Percentiles rank a stretch among this genome's conserved stretches.
phyloP scores from a whole-genome alignment of 2,888 invertebrate genomes.

The Drosophila parthenogenetica region DNA sequence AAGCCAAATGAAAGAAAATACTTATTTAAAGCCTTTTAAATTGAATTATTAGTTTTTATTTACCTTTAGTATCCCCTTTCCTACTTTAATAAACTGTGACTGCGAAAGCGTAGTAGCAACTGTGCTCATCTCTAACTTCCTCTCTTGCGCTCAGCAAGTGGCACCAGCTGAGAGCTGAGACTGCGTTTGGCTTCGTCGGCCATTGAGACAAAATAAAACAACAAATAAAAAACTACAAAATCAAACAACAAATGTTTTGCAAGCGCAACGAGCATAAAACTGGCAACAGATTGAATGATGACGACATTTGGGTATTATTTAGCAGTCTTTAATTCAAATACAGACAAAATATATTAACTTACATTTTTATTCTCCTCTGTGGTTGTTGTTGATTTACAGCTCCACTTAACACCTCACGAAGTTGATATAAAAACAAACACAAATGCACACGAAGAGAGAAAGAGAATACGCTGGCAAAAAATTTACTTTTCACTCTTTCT shows the following conservation, averaged over 20 bases:
- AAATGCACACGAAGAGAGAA: constrained; percentile 32
- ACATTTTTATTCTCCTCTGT: constrained; percentile 43
- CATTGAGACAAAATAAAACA: constrained; percentile 66
- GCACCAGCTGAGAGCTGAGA: constrained; percentile 46
- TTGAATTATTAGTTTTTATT: not conserved
- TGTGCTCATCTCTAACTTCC: constrained; percentile 37
- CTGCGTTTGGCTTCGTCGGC: constrained; percentile 48
- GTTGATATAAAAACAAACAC: constrained; percentile 40
- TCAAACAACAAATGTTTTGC: constrained; percentile 63
- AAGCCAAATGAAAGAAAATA: no score
- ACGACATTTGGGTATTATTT: constrained; percentile 55
- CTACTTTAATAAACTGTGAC: not conserved
- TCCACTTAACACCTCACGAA: constrained; percentile 34
- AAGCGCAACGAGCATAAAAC: constrained; percentile 52
- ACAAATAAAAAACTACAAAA: constrained; percentile 56
- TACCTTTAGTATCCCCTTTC: not conserved
- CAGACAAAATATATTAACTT: constrained; percentile 35
- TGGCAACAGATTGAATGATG: constrained; percentile 43
- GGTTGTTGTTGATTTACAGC: constrained; percentile 25
- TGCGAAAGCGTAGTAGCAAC: constrained; percentile 1
- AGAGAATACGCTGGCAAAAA: constrained; percentile 48
- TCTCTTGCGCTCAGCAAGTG: constrained; percentile 40
- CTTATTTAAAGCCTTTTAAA: not conserved
- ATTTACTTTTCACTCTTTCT: constrained; percentile 62
- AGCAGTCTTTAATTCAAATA: constrained; percentile 37